Evolutionary conservation across 2,113 vertebrate species (phyloP).

Genomic region (Blennius ocellaris): DNA sequence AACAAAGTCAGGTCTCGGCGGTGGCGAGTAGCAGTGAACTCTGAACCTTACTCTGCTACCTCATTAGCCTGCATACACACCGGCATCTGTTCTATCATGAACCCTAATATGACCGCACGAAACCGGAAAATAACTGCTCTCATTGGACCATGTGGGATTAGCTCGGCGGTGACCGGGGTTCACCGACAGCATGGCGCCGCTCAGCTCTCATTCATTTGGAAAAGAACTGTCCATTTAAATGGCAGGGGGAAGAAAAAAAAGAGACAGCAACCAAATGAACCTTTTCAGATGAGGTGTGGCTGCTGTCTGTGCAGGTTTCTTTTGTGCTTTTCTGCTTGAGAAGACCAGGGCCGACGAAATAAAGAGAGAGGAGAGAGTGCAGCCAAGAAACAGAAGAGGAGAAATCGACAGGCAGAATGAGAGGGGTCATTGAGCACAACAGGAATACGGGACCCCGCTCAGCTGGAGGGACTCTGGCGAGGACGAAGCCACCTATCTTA

Average conservation of each 20-base stretch:
- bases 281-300: constrained; percentile 26
- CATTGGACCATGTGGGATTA: constrained; percentile 43
- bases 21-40: constrained; percentile 58
- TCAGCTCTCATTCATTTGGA: constrained; percentile 33
- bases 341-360: constrained; percentile 30
- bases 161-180: constrained; percentile 37
- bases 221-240: constrained; percentile 19
- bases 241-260: neutral
- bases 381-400: constrained; percentile 14
- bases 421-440: constrained; percentile 72
- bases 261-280: constrained; percentile 41
- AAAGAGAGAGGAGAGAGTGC: constrained; percentile 12
- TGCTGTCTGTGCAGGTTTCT: constrained; percentile 10
- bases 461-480: constrained; percentile 72
- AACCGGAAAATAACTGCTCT: constrained; percentile 48
- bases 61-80: constrained; percentile 74
- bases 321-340: constrained; percentile 5
- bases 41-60: constrained; percentile 61
- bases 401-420: constrained; percentile 60
- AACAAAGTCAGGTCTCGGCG: constrained; percentile 67
- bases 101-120: constrained; percentile 51
- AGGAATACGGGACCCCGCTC: constrained; percentile 55
- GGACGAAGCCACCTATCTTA: constrained; percentile 76
- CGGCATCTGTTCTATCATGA: constrained; percentile 71
- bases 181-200: constrained; percentile 18